Evolutionary conservation across 2,888 invertebrate genomes (phyloP).

Genomic region (Dasypolia templi): DNA sequence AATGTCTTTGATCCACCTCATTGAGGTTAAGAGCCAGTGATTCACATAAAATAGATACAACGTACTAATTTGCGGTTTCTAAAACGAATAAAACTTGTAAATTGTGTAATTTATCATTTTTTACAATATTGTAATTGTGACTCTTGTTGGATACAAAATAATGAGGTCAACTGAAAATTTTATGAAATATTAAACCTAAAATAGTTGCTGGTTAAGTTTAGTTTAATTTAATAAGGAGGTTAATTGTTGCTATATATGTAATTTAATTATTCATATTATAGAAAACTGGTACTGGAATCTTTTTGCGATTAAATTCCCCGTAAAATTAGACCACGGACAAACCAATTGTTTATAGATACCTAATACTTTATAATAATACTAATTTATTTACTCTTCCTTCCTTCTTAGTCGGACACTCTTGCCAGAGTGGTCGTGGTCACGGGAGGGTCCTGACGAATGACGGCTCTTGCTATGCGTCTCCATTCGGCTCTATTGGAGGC

Average conservation of each 20-base stretch:
- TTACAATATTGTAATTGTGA: not conserved
- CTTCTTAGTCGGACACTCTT: too few relatives aligned
- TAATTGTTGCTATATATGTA: constrained; percentile 13
- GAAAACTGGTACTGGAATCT: not conserved
- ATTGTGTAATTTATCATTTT: constrained; percentile 8
- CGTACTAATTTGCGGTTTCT: constrained; percentile 14
- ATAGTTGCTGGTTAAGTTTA: not conserved
- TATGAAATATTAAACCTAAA: constrained; percentile 1
- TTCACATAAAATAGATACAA: not conserved
- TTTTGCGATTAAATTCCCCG: not conserved
- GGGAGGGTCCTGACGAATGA: too few relatives aligned
- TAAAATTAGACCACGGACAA: not conserved
- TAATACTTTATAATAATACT: not conserved
- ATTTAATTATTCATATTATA: constrained; percentile 5
- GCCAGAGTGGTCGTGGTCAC: too few relatives aligned
- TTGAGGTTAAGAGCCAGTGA: not conserved
- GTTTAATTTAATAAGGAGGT: constrained; percentile 10
- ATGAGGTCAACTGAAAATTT: constrained; percentile 18
- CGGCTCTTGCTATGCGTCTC: too few relatives aligned
- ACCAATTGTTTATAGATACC: not conserved
- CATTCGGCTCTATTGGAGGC: too few relatives aligned
- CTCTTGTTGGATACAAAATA: not conserved
- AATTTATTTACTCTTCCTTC: not conserved
- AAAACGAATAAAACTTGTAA: too few relatives aligned
- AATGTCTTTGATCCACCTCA: not conserved